Evolutionary conservation across 1,140 invertebrate species (phyloP), one percentile per base, ranked within the genome.

Genomic region (Trichonephila clavipes): DNA sequence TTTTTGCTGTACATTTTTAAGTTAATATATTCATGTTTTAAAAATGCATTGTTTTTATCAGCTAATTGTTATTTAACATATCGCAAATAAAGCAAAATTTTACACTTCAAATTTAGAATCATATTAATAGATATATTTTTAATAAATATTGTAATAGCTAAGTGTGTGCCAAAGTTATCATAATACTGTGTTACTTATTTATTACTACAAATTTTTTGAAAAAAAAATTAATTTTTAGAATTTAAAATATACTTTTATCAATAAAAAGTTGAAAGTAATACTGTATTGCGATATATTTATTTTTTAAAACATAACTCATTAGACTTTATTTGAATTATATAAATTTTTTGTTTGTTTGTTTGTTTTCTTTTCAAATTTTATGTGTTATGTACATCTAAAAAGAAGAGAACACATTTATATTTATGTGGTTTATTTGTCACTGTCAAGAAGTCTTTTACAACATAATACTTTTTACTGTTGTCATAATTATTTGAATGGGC

Each of bases 401-500:
- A 7, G 28, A 40, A 77, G 66, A 34, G 34, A 14, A 18, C 62
- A 18, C 62, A 64, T 77, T 14, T 77, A 40, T 14, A 34, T 34
- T 18, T 18, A 40, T 77, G 4, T 2, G 34, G 16, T 7, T 24
- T 62, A 5, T 62, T 62, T 62, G 61, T 62, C 16, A 62, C 61
- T 62, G 19, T 62, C 16, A 21, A 19, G 4, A 21, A 62, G 66
- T 69, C 18, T 18, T 77, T 18, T 40, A 77, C 34, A 16, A 40
- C 72, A 18, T 77, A 18, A 28, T 28, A 28, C 28, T 28, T 34
- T 34, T 14, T 34, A 14, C 24, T 28, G n/a, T 51, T 83, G 81
- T 83, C 81, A 58, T 83, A 19, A 44, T 21, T 12, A 24, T 83
- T 83, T 83, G 40, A 88, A 88, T 64, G 86, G 86, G 86, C 86